Evolutionary conservation across 2,797 vertebrate species (phyloP).

Genomic region (Rhynchonycteris naso): DNA sequence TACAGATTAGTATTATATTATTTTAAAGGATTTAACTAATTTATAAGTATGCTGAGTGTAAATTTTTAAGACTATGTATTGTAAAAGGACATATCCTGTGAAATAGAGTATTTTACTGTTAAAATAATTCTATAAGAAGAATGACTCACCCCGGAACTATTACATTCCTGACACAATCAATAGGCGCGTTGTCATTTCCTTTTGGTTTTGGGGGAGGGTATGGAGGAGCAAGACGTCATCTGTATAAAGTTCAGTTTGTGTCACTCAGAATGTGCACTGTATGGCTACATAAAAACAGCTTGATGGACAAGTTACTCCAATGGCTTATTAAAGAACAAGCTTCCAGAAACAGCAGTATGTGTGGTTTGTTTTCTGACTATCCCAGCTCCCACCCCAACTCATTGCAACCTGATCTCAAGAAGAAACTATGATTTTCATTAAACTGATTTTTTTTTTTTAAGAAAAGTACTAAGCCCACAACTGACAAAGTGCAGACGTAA

Average conservation of each 20-base stretch:
- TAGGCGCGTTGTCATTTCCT: slow-evolving; percentile 80
- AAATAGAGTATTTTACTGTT: slow-evolving; percentile 82
- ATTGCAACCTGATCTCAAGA: neutral
- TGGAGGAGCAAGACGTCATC: slow-evolving; percentile 71
- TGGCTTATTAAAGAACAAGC: slow-evolving; percentile 86
- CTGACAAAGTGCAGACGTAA: neutral
- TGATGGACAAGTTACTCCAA: slow-evolving; percentile 83
- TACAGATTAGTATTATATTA: slow-evolving; percentile 80
- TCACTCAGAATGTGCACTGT: slow-evolving; percentile 84
- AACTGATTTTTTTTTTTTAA: neutral
- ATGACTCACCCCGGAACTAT: slow-evolving; percentile 69
- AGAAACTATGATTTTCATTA: neutral
- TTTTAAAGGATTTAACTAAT: slow-evolving; percentile 87
- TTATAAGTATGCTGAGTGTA: slow-evolving; percentile 88
- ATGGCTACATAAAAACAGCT: slow-evolving; percentile 85
- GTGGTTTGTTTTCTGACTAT: slow-evolving; percentile 70
- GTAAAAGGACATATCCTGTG: slow-evolving; percentile 86
- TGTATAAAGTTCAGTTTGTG: slow-evolving; percentile 87
- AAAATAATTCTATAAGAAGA: slow-evolving; percentile 76
- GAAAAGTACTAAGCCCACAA: neutral
- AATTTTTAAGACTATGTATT: slow-evolving; percentile 86
- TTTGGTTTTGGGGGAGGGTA: neutral
- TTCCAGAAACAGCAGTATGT: slow-evolving; percentile 73
- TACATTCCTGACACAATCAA: slow-evolving; percentile 74
- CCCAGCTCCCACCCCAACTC: neutral